Conservation (phyloP, 1,140 invertebrate species). For the Araneus ventricosus region DNA sequence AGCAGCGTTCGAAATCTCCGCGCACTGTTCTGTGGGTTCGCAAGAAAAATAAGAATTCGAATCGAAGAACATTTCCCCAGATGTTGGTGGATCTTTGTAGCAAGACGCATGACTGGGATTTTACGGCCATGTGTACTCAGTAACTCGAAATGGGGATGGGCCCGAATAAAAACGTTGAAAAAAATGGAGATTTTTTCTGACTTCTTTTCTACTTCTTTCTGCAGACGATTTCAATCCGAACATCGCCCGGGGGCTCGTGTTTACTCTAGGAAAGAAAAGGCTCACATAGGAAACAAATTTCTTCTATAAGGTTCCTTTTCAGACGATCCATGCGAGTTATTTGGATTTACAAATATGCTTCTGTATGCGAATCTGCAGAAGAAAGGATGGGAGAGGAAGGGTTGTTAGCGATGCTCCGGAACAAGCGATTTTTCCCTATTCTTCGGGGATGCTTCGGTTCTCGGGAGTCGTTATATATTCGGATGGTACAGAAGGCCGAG, state of each 20-base stretch:
- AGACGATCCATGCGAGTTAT: background rate
- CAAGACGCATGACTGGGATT: background rate
- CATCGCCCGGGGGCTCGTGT: background rate
- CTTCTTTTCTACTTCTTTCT: too few relatives aligned
- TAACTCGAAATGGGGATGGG: background rate
- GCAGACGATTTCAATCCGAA: background rate
- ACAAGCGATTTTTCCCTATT: background rate
- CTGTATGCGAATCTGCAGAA: background rate
- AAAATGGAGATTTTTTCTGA: background rate
- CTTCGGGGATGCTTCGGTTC: background rate
- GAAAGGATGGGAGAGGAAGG: background rate
- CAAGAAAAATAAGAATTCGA: background rate
- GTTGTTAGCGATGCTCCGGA: background rate
- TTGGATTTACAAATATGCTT: background rate
- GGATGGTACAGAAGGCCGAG: too few relatives aligned
- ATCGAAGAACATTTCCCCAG: background rate
- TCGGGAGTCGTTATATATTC: too few relatives aligned
- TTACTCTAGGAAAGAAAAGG: background rate
- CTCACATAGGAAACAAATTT: background rate
- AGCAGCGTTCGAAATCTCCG: background rate
- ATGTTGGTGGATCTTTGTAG: background rate
- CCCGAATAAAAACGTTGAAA: background rate
- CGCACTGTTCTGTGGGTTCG: background rate
- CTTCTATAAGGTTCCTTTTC: background rate
- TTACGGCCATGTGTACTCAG: background rate